Evolutionary conservation across 1,140 invertebrate species (phyloP), one percentile per base, ranked within the genome.

Genomic region (Marisa cornuarietis): DNA sequence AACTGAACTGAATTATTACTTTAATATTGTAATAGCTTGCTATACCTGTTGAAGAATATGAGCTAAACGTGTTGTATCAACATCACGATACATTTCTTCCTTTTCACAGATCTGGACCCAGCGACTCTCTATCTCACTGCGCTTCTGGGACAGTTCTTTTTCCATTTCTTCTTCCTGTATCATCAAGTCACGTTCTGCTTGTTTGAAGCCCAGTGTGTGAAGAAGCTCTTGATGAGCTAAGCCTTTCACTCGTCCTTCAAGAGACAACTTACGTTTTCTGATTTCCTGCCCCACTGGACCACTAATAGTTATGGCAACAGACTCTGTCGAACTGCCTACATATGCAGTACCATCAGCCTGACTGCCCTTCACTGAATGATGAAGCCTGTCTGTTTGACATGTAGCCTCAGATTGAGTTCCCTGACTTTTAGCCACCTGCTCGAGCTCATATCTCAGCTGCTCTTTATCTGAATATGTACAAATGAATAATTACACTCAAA

Each of bases 161-260:
- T 86, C 83, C 49, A 86, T 75, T 18, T 87, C 81, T 65, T 89
- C 81, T 20, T 82, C 79, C 58, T 87, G 82, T 68, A 77, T 66
- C 31, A 76, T 72, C 54, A 89, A 79, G 54, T 78, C 78, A 54
- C 83, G 79, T 24, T 82, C 82, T 22, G 78, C 79, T 54, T 88
- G 79, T n/a, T 72, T 65, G 58, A 84, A 72, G 16, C 75, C 81
- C 20, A 88, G 79, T 16, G 42, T 80, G 58, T 82, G 82, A 4
- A 87, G 71, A n/a, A 89, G 82, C 73, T 89, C 88, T 10, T 76
- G 79, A 71, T 89, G 83, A 22, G 82, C 81, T 16, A 89, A 72
- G n/a, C 79, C 84, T 66, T 85, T 84, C 13, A 86, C 66, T 51
- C 83, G 81, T 3, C 87, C 88, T 76, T 85, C 80, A 20, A 83